These are phyloP conservation scores for Larimichthys polyactis DNA, from an alignment of 2,113 vertebrate genomes.

Conservation along the genomic window DNA sequence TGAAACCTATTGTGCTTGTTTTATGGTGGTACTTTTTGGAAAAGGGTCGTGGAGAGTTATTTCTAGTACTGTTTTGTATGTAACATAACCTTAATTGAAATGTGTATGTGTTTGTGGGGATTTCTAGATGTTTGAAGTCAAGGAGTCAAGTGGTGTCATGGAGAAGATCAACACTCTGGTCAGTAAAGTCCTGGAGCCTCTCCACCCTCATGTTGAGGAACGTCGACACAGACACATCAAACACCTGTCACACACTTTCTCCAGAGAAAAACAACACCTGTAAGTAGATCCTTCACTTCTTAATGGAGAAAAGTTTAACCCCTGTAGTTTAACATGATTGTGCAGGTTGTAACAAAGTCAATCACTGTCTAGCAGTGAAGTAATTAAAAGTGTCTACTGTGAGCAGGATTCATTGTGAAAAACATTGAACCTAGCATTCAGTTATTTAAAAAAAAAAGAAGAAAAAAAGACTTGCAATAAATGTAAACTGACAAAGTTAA, in stretches of 20 bases:
- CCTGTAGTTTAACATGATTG: background rate
- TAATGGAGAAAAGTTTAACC: background rate
- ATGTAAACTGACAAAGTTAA: too few relatives aligned
- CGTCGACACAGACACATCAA: slow-evolving; percentile 88
- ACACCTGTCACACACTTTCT: slow-evolving; percentile 95
- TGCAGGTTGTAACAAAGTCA: background rate
- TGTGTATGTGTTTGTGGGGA: background rate
- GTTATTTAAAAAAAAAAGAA: too few relatives aligned
- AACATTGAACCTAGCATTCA: too few relatives aligned
- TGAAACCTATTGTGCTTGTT: background rate
- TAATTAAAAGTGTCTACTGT: background rate
- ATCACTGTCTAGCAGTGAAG: background rate
- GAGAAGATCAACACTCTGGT: slow-evolving; percentile 92
- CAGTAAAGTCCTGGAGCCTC: slow-evolving; percentile 91
- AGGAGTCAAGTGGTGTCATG: slow-evolving; percentile 87
- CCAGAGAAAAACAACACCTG: slow-evolving; percentile 96
- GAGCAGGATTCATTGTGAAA: background rate
- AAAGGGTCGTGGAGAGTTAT: background rate
- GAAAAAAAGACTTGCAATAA: too few relatives aligned
- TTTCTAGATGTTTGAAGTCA: slow-evolving; percentile 92
- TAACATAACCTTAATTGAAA: background rate
- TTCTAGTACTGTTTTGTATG: background rate
- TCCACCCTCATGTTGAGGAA: slow-evolving; percentile 93
- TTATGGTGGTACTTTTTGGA: background rate
- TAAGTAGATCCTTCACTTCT: slow-evolving; percentile 80